Base-by-base conservation (phyloP, 2,888 invertebrate genomes). In the Meghimatium bilineatum region DNA sequence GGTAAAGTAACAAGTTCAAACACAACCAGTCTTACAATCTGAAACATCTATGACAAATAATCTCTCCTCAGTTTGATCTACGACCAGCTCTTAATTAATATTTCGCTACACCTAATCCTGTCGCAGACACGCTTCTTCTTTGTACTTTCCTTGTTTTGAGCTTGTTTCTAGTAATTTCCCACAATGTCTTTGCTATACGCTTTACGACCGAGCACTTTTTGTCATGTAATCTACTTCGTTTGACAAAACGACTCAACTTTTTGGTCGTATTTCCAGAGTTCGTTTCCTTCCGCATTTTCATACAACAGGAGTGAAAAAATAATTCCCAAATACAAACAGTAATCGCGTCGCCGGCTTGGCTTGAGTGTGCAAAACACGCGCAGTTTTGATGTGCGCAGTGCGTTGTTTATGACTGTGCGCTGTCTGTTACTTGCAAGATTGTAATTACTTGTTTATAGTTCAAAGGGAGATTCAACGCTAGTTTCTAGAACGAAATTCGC, bases 391-490 rank as follows among this genome's bases (percentile, higher is more conserved):
- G 71, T 23, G 38, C 38, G 26, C 23, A 26, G 36, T 36, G 71
- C 38, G 38, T 38, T 17, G 36, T 71, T 71, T 71, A 71, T 66
- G 2, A 38, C 71, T 71, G 3, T 38, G 38, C 38, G 36, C 71
- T 71, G 71, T 71, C 71, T 71, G 36, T 17, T 38, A 10, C 71
- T 38, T 8, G 38, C 32, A 36, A 23, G 26, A 38, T 6, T 71
- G 38, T 17, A 71, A 71, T 71, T 36, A 26, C 71, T 71, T 71
- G 71, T 71, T 71, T 71, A 23, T 23, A 71, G 36, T 71, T 71
- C 71, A 26, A 36, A 71, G 71, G 23, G 36, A 71, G 71, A 71
- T 71, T 3, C 38, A 38, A n/a, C 36, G 36, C 38, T 23, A 67
- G 67, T 20, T 26, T 69, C 1, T 8, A 71, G 36, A 71, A 20